phyloP scores from a whole-genome alignment of 2,797 vertebrate species.

The Molossus molossus region DNA sequence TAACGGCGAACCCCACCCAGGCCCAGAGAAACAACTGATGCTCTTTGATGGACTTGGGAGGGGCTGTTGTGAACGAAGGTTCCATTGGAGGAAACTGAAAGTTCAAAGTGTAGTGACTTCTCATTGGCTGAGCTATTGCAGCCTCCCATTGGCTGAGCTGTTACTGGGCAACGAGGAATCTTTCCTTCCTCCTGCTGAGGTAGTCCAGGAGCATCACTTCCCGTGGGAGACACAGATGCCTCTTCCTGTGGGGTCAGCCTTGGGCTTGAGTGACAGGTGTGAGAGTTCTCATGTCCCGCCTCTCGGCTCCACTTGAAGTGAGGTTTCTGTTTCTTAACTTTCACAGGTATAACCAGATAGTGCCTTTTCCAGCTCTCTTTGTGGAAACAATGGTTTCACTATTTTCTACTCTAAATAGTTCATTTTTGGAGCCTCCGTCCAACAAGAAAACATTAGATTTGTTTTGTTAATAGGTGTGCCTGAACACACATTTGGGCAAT shows the following conservation, averaged over 20 bases:
- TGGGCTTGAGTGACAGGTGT: neutral
- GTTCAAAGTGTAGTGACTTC: neutral
- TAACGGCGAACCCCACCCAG: neutral
- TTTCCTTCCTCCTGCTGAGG: neutral
- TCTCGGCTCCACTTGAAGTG: neutral
- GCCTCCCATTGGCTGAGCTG: neutral
- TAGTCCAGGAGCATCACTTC: neutral
- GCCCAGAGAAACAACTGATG: neutral
- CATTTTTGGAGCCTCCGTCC: neutral
- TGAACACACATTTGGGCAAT: neutral
- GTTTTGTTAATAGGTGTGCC: neutral
- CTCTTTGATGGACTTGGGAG: neutral
- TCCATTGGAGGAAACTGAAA: neutral
- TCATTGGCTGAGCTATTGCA: neutral
- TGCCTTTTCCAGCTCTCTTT: conserved; percentile 8
- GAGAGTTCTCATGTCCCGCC: neutral
- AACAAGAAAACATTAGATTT: neutral
- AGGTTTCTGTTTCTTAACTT: neutral
- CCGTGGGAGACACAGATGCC: neutral
- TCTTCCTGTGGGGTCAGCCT: neutral
- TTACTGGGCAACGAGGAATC: neutral
- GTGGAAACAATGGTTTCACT: conserved; percentile 4
- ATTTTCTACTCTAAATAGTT: conserved; percentile 48
- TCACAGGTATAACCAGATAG: neutral
- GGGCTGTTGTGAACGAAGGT: neutral